phyloP scores from a whole-genome alignment of 2,113 vertebrate species.

The Phocoena sinus region DNA sequence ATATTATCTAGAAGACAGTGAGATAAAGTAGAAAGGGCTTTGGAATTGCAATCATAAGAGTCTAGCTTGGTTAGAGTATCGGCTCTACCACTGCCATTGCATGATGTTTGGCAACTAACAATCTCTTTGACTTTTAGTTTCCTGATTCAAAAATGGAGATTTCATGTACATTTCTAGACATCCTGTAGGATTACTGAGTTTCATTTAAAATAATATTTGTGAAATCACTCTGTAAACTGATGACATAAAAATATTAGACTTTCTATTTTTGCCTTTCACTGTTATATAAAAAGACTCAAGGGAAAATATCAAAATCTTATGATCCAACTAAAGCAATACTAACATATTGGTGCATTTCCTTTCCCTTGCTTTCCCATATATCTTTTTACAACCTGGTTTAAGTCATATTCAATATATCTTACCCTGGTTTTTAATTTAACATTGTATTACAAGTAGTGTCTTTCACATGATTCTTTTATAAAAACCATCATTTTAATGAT shows the following conservation, averaged over 20 bases:
- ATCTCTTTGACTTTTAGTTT: neutral
- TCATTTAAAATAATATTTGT: neutral
- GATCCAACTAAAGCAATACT: neutral
- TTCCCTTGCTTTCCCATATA: neutral
- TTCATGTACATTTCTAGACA: neutral
- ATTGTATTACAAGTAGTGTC: neutral
- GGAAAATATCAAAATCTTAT: neutral
- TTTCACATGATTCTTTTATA: neutral
- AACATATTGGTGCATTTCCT: neutral
- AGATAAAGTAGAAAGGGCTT: neutral
- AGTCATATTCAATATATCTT: neutral
- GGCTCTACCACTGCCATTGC: neutral
- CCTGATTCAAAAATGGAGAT: neutral
- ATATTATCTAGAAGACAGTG: neutral
- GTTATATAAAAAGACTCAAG: neutral
- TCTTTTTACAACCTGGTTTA: neutral
- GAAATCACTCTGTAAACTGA: neutral
- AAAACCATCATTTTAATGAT: neutral
- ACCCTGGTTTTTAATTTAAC: slow-evolving; percentile 6
- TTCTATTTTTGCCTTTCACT: neutral
- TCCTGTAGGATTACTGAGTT: neutral
- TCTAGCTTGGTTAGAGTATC: neutral
- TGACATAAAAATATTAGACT: neutral
- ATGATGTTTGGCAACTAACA: neutral
- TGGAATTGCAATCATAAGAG: neutral